Percentiles rank a stretch among this genome's conserved stretches.
Conservation (phyloP, 2,888 invertebrate genomes). For the Drosophila nr. medialis region DNA sequence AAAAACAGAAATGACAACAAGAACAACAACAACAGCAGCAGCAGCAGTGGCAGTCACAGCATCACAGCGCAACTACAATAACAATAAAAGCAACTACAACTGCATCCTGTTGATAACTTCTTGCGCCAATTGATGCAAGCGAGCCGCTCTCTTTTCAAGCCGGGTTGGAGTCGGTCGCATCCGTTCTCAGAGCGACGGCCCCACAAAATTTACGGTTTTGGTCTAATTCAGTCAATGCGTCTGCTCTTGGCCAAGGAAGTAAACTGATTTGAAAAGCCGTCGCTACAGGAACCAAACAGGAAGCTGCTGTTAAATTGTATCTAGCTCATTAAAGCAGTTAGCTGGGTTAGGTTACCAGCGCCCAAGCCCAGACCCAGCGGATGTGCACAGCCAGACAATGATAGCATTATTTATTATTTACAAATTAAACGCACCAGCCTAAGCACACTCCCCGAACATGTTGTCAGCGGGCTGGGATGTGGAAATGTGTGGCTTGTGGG, state of each 20-base stretch:
- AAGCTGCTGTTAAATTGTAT: conserved; percentile 76
- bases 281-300: conserved; percentile 76
- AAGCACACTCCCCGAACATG: conserved; percentile 8
- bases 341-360: conserved; percentile 21
- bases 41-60: conserved; percentile 19
- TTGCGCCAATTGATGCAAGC: conserved; percentile 33
- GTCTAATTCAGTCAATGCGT: conserved; percentile 68
- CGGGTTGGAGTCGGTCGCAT: conserved; percentile 52
- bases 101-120: conserved; percentile 62
- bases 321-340: conserved; percentile 76
- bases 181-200: conserved; percentile 71
- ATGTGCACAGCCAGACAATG: conserved; percentile 71
- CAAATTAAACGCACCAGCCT: conserved; percentile 52
- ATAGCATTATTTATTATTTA: conserved; percentile 63
- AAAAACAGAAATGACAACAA: conserved; percentile 14
- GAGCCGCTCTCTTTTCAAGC: conserved; percentile 15
- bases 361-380: conserved; percentile 41
- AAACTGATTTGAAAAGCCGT: conserved; percentile 78
- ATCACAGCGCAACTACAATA: conserved; percentile 9
- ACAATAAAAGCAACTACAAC: conserved; percentile 30
- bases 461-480: conserved; percentile 9
- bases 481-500: conserved; percentile 6
- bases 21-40: conserved; percentile 9
- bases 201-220: conserved; percentile 79
- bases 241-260: conserved; percentile 77